A percentile compares a stretch with the other conserved stretches of the same genome.
These are phyloP conservation scores for Pterobdella sp. DNA, from an alignment of 2,888 invertebrate species.

Conservation along the genomic window DNA sequence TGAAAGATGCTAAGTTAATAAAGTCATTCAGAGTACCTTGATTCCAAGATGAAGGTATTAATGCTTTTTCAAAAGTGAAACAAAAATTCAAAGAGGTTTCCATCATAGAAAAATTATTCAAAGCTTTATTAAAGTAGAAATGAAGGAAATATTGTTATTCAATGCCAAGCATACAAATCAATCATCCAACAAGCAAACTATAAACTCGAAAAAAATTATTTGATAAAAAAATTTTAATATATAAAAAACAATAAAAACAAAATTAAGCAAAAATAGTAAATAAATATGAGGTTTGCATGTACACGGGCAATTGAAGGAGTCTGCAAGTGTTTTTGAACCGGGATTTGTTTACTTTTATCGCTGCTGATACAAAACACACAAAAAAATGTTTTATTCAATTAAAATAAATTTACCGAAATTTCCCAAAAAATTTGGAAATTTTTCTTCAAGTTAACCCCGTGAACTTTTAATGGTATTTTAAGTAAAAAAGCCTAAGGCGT, in stretches of 20 bases:
- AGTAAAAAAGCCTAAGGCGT: neutral
- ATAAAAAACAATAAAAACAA: neutral
- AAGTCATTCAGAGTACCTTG: neutral
- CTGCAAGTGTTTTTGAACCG: neutral
- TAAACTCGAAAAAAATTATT: neutral
- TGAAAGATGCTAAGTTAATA: constrained; percentile 7
- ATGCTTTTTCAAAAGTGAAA: constrained; percentile 1
- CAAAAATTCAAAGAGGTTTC: too few species aligned
- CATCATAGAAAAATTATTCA: neutral
- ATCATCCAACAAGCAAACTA: neutral
- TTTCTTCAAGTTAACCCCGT: too few species aligned
- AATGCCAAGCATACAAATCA: neutral
- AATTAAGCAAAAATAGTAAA: neutral
- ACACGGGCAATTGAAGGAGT: neutral
- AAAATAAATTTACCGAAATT: too few species aligned
- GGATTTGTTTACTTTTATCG: neutral
- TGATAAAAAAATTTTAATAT: neutral
- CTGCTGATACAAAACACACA: too few species aligned
- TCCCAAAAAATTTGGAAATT: too few species aligned
- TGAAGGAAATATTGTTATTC: neutral
- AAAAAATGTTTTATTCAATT: too few species aligned
- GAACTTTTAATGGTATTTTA: neutral
- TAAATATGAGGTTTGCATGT: constrained; percentile 10
- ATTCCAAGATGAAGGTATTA: neutral
- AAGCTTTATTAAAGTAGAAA: neutral